phyloP scores from a whole-genome alignment of 2,888 invertebrate species.

The Dynastes hyllus region DNA sequence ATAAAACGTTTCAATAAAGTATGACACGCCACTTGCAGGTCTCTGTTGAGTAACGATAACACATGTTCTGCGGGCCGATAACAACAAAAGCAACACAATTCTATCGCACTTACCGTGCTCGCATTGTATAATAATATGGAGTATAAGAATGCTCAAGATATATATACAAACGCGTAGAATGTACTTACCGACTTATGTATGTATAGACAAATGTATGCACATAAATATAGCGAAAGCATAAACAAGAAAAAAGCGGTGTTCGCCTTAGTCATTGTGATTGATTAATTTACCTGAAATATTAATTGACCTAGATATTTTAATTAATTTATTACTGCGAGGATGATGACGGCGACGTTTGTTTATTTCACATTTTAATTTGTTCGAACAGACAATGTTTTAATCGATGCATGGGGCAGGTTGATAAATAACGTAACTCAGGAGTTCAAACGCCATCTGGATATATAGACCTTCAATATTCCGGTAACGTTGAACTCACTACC shows the following conservation, averaged over 20 bases:
- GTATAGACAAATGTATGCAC: not conserved
- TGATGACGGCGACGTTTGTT: conserved; percentile 13
- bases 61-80: conserved; percentile 29
- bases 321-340: conserved; percentile 37
- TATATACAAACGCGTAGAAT: not conserved
- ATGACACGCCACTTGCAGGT: conserved; percentile 27
- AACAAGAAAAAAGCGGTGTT: conserved; percentile 6
- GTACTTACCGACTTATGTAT: not conserved
- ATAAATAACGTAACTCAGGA: not conserved
- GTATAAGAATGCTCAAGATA: not conserved
- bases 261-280: conserved; percentile 45
- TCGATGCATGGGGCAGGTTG: not conserved
- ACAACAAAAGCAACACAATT: conserved; percentile 30
- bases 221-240: not conserved
- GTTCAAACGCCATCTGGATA: too few species aligned
- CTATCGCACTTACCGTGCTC: conserved; percentile 17
- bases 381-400: conserved; percentile 8
- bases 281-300: conserved; percentile 44
- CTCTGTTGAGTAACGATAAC: conserved; percentile 40
- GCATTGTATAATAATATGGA: conserved; percentile 10
- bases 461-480: too few species aligned
- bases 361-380: conserved; percentile 28
- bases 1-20: conserved; percentile 30
- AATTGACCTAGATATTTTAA: conserved; percentile 47
- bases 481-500: too few species aligned